Evolutionary conservation across 2,113 vertebrate species (phyloP).

Genomic region (Mobula birostris): DNA sequence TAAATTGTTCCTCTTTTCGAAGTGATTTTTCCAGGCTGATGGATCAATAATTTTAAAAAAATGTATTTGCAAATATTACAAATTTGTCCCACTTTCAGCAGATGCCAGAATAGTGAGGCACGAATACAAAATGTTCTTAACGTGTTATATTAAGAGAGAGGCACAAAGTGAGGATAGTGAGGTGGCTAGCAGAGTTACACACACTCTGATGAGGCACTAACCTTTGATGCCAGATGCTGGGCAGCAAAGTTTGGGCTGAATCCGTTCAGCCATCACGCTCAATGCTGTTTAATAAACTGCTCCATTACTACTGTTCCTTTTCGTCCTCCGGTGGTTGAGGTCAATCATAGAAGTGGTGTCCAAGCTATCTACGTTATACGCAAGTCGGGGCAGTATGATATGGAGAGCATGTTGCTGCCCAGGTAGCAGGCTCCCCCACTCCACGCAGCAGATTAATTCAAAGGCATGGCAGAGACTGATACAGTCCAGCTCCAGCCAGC

Average conservation of each 20-base stretch:
- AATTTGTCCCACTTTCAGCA: neutral
- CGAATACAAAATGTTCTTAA: neutral
- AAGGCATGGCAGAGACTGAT: no score
- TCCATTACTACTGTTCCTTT: neutral
- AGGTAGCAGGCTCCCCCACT: no score
- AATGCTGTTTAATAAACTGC: neutral
- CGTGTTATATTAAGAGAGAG: neutral
- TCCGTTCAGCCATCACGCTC: neutral
- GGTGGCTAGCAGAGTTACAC: neutral
- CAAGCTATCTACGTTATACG: no score
- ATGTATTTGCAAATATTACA: neutral
- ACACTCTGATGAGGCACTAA: neutral
- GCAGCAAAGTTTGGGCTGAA: neutral
- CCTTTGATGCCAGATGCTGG: neutral
- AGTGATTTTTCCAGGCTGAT: neutral
- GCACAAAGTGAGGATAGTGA: neutral
- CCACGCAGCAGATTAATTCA: no score
- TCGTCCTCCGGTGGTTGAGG: no score
- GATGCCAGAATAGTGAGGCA: neutral
- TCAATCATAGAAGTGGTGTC: no score
- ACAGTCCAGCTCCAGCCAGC: no score
- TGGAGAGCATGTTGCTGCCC: no score
- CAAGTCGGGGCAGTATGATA: no score
- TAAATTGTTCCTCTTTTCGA: neutral
- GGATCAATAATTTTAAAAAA: neutral